Conservation (phyloP, 2,888 invertebrate genomes). For the Amblyjoppa fuscipennis region DNA sequence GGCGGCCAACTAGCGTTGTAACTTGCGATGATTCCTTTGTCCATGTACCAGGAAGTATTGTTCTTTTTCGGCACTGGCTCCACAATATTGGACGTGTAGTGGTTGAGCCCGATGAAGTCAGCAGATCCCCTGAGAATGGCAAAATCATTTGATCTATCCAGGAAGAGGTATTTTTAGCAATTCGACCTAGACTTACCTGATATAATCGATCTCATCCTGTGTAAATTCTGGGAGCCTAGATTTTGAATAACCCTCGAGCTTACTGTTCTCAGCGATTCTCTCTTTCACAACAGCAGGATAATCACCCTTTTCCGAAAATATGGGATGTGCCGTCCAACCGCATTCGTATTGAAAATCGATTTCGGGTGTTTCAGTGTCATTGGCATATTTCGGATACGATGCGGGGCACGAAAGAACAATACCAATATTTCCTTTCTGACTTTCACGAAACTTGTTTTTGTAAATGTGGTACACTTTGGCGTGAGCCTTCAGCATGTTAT, state of each 20-base stretch:
- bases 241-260: slow-evolving; percentile 82
- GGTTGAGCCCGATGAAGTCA: slow-evolving; percentile 80
- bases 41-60: slow-evolving; percentile 65
- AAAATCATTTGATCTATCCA: slow-evolving; percentile 86
- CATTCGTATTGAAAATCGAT: slow-evolving; percentile 82
- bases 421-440: slow-evolving; percentile 86
- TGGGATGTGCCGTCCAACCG: slow-evolving; percentile 86
- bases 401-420: slow-evolving; percentile 64
- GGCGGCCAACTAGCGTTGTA: slow-evolving; percentile 88
- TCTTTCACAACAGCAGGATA: slow-evolving; percentile 86
- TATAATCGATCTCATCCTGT: slow-evolving; percentile 86
- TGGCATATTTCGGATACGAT: slow-evolving; percentile 67
- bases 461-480: slow-evolving; percentile 90
- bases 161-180: neutral
- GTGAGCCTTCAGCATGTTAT: slow-evolving; percentile 91
- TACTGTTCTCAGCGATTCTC: slow-evolving; percentile 84
- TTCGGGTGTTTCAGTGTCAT: slow-evolving; percentile 68
- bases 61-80: slow-evolving; percentile 59
- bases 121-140: slow-evolving; percentile 70
- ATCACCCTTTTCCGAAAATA: slow-evolving; percentile 85
- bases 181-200: slow-evolving; percentile 6
- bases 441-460: slow-evolving; percentile 87
- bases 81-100: slow-evolving; percentile 75
- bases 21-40: slow-evolving; percentile 86
- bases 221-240: slow-evolving; percentile 86